Evolutionary conservation across 1,140 invertebrate genomes (phyloP), one percentile per base, ranked within the genome.

Genomic region (Temnothorax nylanderi): DNA sequence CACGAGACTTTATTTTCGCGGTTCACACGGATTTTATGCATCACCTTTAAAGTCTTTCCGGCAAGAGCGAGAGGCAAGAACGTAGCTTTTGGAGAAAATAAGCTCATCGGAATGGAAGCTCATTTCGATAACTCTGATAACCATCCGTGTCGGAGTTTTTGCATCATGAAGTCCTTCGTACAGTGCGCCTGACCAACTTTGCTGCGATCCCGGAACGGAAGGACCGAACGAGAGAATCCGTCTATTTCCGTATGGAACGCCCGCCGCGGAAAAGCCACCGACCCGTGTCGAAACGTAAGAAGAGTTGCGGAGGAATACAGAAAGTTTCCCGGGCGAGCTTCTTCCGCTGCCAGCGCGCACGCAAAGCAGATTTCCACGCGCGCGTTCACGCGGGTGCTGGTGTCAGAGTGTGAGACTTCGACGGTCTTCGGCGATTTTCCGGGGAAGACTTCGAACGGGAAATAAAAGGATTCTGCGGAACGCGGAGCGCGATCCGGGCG

Each of bases 301-400:
- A 84, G 75, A 84, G 80, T 84, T 84, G 80, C 54, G 54, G 34
- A 18, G 80, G n/a, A 80, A 80, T 80, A 80, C 62, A 80, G 69
- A 84, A 84, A 75, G 54, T 84, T 84, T 75, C 11, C 67, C 56
- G 56, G 54, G 56, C 41, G 26, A 26, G 26, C 44, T 49, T 60
- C 69, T 32, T 62, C 34, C 51, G 34, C 44, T 32, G 51, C 21
- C 51, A 54, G 60, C 21, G 60, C 21, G 41, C 69, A 84, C 80
- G 80, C 80, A 84, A 75, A 84, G 69, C 69, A 84, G 69, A 74
- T 75, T 84, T 41, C 18, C 54, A 72, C 18, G 54, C 51, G 41
- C 21, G 41, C 21, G 65, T 69, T 69, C 65, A 69, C 65, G 65
- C 41, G 37, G 37, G 64, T 44, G 41, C n/a, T 47, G 26, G 69